Evolutionary conservation across 2,797 vertebrate genomes (phyloP).

Genomic region (Lagocephalus sceleratus): DNA sequence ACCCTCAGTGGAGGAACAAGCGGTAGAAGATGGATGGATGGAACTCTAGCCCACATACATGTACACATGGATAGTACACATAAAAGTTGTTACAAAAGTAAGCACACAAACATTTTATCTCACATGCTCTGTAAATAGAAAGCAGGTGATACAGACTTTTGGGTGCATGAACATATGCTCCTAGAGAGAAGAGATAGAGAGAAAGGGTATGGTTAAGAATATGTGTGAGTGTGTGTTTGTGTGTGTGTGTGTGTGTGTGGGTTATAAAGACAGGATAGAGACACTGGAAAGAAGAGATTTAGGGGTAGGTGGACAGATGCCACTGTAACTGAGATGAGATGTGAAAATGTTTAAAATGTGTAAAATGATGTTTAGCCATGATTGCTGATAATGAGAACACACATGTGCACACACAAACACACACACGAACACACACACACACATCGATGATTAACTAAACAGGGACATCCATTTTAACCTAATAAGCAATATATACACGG

Average conservation of each 20-base stretch:
- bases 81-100: too few relatives aligned
- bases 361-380: too few relatives aligned
- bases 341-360: too few relatives aligned
- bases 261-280: conserved; percentile 13
- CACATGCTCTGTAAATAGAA: conserved; percentile 74
- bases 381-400: conserved; percentile 23
- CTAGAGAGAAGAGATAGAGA: conserved; percentile 29
- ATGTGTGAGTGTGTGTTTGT: not conserved
- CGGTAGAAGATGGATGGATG: too few relatives aligned
- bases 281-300: conserved; percentile 27
- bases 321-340: conserved; percentile 67
- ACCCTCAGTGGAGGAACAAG: too few relatives aligned
- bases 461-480: too few relatives aligned
- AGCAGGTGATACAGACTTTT: conserved; percentile 72
- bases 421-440: not conserved
- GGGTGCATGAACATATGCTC: conserved; percentile 65
- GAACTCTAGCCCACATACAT: not conserved
- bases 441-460: too few relatives aligned
- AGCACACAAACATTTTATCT: conserved; percentile 57
- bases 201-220: not conserved
- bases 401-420: conserved; percentile 5
- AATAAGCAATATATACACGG: too few relatives aligned
- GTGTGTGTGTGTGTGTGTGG: not conserved
- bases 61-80: conserved; percentile 12
- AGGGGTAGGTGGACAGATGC: conserved; percentile 70